Conservation (phyloP, 2,113 vertebrate genomes). For the Myotis yumanensis region DNA sequence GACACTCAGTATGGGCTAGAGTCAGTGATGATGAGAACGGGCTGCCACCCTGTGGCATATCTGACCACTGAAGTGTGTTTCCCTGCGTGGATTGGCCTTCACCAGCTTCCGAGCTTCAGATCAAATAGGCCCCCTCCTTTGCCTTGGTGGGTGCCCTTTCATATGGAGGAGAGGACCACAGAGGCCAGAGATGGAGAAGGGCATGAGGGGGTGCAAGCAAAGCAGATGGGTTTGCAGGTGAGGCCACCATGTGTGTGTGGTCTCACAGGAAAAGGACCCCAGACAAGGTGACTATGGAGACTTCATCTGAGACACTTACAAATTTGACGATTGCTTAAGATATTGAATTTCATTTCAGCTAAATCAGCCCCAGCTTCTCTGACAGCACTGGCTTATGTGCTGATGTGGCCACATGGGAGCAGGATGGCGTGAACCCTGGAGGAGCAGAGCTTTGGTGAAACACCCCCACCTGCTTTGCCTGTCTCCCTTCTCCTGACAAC, state of each 20-base stretch:
- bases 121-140: background rate
- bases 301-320: conserved; percentile 78
- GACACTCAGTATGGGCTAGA: background rate
- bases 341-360: conserved; percentile 79
- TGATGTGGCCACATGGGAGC: conserved; percentile 48
- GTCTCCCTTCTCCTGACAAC: conserved; percentile 28
- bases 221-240: background rate
- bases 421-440: conserved; percentile 23
- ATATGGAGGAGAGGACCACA: background rate
- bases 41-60: background rate
- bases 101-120: background rate
- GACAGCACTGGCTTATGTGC: conserved; percentile 48
- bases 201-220: background rate
- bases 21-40: background rate
- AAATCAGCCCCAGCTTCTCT: conserved; percentile 71
- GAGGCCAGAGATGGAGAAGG: background rate
- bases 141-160: background rate
- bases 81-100: background rate
- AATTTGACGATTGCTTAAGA: conserved; percentile 72
- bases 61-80: background rate
- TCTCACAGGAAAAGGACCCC: conserved; percentile 44
- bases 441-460: conserved; percentile 50
- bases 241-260: background rate
- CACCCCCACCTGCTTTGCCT: conserved; percentile 36
- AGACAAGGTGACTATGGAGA: conserved; percentile 67